Base-by-base conservation (phyloP, 2,797 vertebrate genomes). In the Tapirus indicus region DNA sequence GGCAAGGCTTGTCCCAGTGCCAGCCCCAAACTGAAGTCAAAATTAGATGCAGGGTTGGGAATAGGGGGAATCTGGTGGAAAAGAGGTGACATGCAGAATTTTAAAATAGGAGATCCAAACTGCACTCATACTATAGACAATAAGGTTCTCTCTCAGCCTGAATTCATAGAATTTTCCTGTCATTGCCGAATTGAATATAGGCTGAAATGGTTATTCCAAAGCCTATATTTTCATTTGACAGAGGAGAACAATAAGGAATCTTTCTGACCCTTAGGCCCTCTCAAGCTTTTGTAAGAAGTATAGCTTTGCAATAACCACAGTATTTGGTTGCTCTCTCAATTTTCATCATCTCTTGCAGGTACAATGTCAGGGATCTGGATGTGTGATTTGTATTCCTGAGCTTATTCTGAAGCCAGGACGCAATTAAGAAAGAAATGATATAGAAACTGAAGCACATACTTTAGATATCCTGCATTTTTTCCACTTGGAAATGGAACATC, bases 321-420 rank as follows among this genome's bases (percentile, higher is more conserved):
- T 25, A 54, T 47, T 78, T 44, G 25, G 35, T 29, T 27, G 21
- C 4, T 52, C 21, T 74, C 58, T 88, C 69, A 11, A 0, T 84
- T 91, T 72, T 58, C 38, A 62, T 44, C 49, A 3, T 41, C 23
- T 75, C 29, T 16, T 68, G 44, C 11, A 72, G 75, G 87, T 47
- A 83, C 54, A 56, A 32, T 52, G 69, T 23, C 52, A 49, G 29
- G 41, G 35, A 71, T 35, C 52, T n/a, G 47, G 17, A 79, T n/a
- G n/a, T 27, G 52, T 68, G 47, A 80, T 60, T 25, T 2, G 0
- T 7, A 79, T 62, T 69, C 29, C 38, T 44, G 74, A 93, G 52
- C 94, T 95, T 52, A 41, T 79, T 88, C 71, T 52, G 44, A 93
- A 89, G 91, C 14, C 16, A 82, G 71, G 94, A 77, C 60, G 52